phyloP scores from a whole-genome alignment of 1,140 invertebrate species.

The Drosophila murphyi region DNA sequence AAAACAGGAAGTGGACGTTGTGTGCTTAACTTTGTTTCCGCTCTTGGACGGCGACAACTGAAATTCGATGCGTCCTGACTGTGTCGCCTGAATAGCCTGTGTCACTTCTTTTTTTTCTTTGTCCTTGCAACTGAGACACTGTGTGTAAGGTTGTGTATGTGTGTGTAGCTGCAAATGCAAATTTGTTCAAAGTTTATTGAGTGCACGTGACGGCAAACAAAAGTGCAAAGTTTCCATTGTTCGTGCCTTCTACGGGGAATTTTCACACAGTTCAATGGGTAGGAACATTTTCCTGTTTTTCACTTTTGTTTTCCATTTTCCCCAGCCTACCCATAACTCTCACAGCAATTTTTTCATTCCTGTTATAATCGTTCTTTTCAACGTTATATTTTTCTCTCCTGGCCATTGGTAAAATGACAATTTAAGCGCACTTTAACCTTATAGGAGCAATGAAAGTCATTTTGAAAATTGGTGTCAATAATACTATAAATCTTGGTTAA shows the following conservation, averaged over 20 bases:
- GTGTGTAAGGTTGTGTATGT: conserved; percentile 25
- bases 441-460: too few species aligned
- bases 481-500: too few species aligned
- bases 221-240: conserved; percentile 72
- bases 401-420: neutral
- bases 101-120: neutral
- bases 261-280: neutral
- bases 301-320: conserved; percentile 20
- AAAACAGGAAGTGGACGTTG: conserved; percentile 81
- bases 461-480: too few species aligned
- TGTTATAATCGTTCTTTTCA: conserved; percentile 10
- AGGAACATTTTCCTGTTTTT: conserved; percentile 36
- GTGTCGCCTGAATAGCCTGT: neutral
- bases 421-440: too few species aligned
- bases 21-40: conserved; percentile 82
- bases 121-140: neutral
- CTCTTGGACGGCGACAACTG: conserved; percentile 56
- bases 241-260: conserved; percentile 14
- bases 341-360: neutral
- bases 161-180: conserved; percentile 68
- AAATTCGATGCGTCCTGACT: conserved; percentile 67
- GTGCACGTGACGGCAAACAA: conserved; percentile 83
- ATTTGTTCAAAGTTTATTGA: conserved; percentile 84
- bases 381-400: conserved; percentile 6
- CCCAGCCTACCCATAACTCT: conserved; percentile 18